Evolutionary conservation across 1,140 invertebrate genomes (phyloP), one percentile per base, ranked within the genome.

Genomic region (Drosophila rhopaloa): DNA sequence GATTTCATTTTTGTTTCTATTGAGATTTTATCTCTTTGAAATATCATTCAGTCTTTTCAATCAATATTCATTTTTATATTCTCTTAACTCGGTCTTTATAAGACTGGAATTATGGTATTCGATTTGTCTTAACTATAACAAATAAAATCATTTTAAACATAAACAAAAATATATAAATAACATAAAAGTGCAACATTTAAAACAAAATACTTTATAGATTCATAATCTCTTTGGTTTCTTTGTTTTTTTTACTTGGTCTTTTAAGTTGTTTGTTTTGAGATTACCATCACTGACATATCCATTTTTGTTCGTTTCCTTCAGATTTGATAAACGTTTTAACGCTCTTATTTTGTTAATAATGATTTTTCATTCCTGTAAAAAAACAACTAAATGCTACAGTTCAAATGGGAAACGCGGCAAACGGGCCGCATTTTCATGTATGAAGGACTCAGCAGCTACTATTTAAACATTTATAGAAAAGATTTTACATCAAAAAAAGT

Each of bases 341-440:
- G 76, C 32, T 76, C 66, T 85, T 44, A 72, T 48, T 61, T 68
- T 76, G 83, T 54, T 72, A 44, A 58, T 48, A 72, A 76, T 79
- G 75, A 68, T 79, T 76, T 82, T 63, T 88, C 76, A 74, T 59
- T 79, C 83, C 83, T 86, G 83, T 72, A 83, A 86, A 86, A 86
- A 89, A 73, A 89, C 63, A 82, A 88, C 83, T 86, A 88, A 83
- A 88, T 86, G 57, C 83, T 88, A 88, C 79, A 66, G 73, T 83
- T 83, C 62, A 72, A 44, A 79, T 70, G 62, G 51, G 16, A 67
- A 86, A 80, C 59, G 46, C 84, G 83, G 16, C 71, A 73, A 89
- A 13, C 50, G 46, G 44, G 63, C 79, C 83, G 72, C 48, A 54
- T 54, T 82, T 88, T 50, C 1, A 3, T 16, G 32, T 56, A 66